These are phyloP conservation scores for Lutraria lutraria DNA, from an alignment of 2,888 invertebrate species.

Conservation along the genomic window DNA sequence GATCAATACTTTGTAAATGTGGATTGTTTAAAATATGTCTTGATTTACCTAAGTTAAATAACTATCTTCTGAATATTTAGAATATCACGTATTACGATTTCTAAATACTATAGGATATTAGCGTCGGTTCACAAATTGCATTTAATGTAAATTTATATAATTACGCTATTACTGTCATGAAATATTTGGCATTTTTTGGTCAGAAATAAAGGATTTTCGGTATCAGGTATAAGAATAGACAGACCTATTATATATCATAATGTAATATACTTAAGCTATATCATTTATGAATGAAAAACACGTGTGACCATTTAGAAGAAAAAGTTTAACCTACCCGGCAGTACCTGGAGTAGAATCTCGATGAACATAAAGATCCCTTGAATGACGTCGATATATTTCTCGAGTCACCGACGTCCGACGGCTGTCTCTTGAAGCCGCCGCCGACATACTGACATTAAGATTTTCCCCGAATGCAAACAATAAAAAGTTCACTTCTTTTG, in stretches of 20 bases:
- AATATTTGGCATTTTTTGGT: not conserved
- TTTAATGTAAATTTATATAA: no score
- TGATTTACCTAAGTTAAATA: no score
- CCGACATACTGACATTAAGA: slow-evolving; percentile 31
- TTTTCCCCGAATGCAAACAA: not conserved
- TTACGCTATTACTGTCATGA: not conserved
- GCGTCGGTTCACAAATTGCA: no score
- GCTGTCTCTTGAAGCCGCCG: slow-evolving; percentile 40
- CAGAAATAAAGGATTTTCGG: not conserved
- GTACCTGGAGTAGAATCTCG: slow-evolving; percentile 16
- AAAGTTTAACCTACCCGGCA: slow-evolving; percentile 21
- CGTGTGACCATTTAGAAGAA: not conserved
- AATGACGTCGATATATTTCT: slow-evolving; percentile 47
- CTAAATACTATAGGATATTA: no score
- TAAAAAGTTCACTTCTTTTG: not conserved
- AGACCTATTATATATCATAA: not conserved
- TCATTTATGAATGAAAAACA: not conserved
- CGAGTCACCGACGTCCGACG: slow-evolving; percentile 49
- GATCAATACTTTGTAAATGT: no score
- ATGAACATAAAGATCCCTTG: slow-evolving; percentile 31
- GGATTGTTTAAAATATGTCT: no score
- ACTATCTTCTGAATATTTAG: no score
- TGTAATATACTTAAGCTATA: not conserved
- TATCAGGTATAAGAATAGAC: not conserved
- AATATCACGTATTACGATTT: no score